phyloP scores from a whole-genome alignment of 2,888 invertebrate genomes.

The Sipha maydis region DNA sequence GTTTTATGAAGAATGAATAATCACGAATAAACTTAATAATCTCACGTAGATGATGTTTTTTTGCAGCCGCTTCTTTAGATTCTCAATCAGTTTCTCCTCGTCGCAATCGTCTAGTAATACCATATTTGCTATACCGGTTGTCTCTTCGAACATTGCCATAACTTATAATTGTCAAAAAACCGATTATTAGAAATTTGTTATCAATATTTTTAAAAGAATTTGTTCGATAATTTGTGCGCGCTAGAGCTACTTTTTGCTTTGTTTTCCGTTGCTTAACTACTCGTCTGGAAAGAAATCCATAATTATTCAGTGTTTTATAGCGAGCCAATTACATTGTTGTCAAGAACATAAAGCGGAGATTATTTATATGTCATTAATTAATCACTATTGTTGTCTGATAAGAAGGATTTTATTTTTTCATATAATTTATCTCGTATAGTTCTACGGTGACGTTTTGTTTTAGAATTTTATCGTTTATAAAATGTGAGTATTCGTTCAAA shows the following conservation, averaged over 20 bases:
- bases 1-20: neutral
- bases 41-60: conserved; percentile 93
- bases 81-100: conserved; percentile 85
- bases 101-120: conserved; percentile 88
- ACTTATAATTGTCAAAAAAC: neutral
- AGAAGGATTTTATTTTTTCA: neutral
- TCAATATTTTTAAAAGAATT: neutral
- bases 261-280: neutral
- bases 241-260: neutral
- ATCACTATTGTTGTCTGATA: neutral
- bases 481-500: neutral
- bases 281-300: conserved; percentile 12
- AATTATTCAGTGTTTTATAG: conserved; percentile 30
- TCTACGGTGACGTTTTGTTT: conserved; percentile 16
- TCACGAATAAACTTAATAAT: conserved; percentile 65
- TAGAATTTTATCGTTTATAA: conserved; percentile 32
- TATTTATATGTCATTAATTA: conserved; percentile 4
- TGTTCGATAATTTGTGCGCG: neutral
- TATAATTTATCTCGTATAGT: neutral
- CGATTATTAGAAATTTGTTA: neutral
- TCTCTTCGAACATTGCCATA: conserved; percentile 44
- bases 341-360: neutral
- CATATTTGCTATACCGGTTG: conserved; percentile 90
- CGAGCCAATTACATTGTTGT: neutral
- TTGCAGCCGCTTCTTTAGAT: conserved; percentile 84